Evolutionary conservation across 1,140 invertebrate genomes (phyloP), one percentile per base, ranked within the genome.

Genomic region (Trinorchestia longiramus): DNA sequence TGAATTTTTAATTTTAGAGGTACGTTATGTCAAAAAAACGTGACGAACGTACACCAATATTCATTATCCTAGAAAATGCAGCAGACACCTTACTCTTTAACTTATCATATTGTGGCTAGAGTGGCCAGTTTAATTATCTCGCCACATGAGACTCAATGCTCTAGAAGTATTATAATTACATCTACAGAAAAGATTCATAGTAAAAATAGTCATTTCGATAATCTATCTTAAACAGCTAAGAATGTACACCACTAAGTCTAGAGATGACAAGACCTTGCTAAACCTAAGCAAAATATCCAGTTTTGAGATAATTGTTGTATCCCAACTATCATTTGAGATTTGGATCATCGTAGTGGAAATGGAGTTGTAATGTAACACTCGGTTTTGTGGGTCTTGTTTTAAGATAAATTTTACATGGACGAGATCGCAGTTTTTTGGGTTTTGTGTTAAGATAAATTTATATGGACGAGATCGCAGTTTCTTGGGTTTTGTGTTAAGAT

Each of bases 151-250:
- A 77, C 28, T 77, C 62, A 3, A 15, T 77, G 62, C 15, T 36
- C 62, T 36, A 23, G 62, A 77, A 77, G 62, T 77, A 77, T 15
- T 36, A 77, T 28, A 15, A 36, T 90, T 90, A 90, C 88, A 43
- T 45, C 43, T 94, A 45, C 4, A 15, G 92, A 94, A 92, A 94
- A 94, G 92, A 94, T 94, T 94, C 92, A 94, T 94, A 94, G 92
- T 94, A 94, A 94, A 94, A 94, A 94, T 94, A 94, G 92, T 94
- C 92, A 94, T 94, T 94, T 94, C 41, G 92, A 94, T 94, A 45
- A 94, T 94, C 92, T 94, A 94, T 47, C 44, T 94, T 94, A 94
- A 44, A 94, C 92, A 47, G 15, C 92, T 94, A 94, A 77, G 62
- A 77, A 77, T 77, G 62, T 77, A 77, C 62, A 77, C 62, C 15